Conservation (phyloP, 2,113 vertebrate species). For the Chitala chitala region DNA sequence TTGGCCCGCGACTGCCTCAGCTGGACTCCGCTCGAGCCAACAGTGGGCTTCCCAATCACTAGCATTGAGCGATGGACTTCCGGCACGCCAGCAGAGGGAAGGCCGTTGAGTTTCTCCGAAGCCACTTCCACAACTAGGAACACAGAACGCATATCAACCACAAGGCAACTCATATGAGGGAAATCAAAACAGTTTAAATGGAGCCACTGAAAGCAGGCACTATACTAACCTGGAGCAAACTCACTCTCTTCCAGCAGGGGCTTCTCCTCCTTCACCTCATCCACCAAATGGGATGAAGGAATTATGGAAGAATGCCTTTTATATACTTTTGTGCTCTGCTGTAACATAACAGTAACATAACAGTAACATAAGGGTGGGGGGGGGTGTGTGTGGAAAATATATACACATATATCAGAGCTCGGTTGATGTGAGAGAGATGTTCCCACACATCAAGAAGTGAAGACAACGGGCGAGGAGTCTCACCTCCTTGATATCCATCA, state of each 20-base stretch:
- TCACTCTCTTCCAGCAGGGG: conserved; percentile 35
- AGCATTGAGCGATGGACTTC: conserved; percentile 47
- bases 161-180: not conserved
- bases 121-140: conserved; percentile 34
- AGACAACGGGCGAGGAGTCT: conserved; percentile 39
- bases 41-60: conserved; percentile 50
- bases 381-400: no score
- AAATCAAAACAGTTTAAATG: not conserved
- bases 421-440: not conserved
- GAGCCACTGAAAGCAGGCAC: not conserved
- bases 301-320: conserved; percentile 62
- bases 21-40: conserved; percentile 60
- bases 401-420: not conserved
- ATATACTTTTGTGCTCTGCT: conserved; percentile 55
- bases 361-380: no score
- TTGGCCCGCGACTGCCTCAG: conserved; percentile 64
- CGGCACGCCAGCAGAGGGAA: conserved; percentile 33
- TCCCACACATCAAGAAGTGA: not conserved
- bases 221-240: conserved; percentile 30
- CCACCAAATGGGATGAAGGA: conserved; percentile 53
- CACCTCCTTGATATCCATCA: conserved; percentile 82
- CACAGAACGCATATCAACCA: no score
- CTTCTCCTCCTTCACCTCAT: conserved; percentile 51
- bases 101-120: conserved; percentile 55
- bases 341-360: conserved; percentile 21